Percentiles rank a stretch among this genome's conserved stretches.
These are phyloP conservation scores for Labia minor DNA, from an alignment of 2,888 invertebrate species.

Conservation along the genomic window DNA sequence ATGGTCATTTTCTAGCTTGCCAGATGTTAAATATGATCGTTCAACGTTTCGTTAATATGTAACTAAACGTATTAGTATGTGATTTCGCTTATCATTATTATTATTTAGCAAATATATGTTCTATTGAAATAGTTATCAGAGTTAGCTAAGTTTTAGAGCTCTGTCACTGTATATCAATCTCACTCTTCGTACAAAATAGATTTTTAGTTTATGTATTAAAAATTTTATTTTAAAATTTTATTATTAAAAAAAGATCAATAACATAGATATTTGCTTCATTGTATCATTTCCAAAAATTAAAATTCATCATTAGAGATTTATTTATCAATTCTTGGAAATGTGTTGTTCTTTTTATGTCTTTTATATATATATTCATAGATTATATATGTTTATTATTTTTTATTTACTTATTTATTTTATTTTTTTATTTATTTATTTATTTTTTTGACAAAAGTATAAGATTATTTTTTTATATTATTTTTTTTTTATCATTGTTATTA, in stretches of 20 bases:
- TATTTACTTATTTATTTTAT: constrained; percentile 4
- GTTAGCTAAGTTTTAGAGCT: not conserved
- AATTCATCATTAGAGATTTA: not conserved
- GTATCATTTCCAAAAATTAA: not conserved
- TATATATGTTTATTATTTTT: constrained; percentile 18
- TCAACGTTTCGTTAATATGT: not conserved
- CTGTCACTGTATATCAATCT: not conserved
- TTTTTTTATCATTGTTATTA: not conserved
- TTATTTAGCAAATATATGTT: not conserved
- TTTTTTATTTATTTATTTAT: not conserved
- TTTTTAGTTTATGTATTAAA: too few species aligned
- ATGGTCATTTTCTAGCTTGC: not conserved
- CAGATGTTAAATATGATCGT: not conserved
- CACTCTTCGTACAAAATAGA: not conserved
- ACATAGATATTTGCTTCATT: not conserved
- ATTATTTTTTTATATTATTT: too few species aligned
- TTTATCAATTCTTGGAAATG: too few species aligned
- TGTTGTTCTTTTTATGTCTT: not conserved
- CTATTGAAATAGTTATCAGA: not conserved
- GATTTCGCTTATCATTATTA: not conserved
- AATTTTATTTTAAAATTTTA: too few species aligned
- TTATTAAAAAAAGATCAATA: too few species aligned
- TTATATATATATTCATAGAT: constrained; percentile 21
- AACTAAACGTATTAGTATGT: not conserved
- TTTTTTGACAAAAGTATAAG: too few species aligned